Evolutionary conservation across 2,888 invertebrate species (phyloP).

Genomic region (Drosophila koepferae): DNA sequence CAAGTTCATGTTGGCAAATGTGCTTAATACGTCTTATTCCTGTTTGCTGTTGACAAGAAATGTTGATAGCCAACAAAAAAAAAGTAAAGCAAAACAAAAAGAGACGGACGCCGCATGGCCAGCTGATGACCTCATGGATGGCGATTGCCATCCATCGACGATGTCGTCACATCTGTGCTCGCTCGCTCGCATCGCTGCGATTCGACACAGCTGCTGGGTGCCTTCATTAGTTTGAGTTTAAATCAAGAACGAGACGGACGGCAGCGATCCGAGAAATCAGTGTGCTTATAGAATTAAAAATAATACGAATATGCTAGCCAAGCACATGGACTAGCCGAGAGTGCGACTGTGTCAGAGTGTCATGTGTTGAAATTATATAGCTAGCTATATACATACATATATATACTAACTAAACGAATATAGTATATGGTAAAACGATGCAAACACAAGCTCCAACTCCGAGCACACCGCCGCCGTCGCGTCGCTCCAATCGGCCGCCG

Average conservation of each 20-base stretch:
- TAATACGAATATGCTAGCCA: conserved; percentile 20
- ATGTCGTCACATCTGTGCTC: conserved; percentile 49
- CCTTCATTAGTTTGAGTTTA: conserved; percentile 74
- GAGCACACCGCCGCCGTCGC: conserved; percentile 64
- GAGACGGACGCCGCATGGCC: conserved; percentile 12
- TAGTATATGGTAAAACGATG: conserved; percentile 1
- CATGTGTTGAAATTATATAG: neutral
- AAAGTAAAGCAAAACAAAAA: neutral
- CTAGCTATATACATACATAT: neutral
- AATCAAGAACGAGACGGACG: conserved; percentile 78
- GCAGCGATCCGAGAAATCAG: conserved; percentile 44
- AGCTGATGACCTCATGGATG: conserved; percentile 52
- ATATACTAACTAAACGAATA: neutral
- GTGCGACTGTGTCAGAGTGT: neutral
- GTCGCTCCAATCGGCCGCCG: conserved; percentile 81
- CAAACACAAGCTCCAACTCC: conserved; percentile 47
- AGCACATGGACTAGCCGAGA: neutral
- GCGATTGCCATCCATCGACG: conserved; percentile 13
- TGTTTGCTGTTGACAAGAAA: neutral
- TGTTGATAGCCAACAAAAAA: conserved; percentile 1
- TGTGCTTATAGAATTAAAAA: conserved; percentile 32
- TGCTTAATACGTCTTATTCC: conserved; percentile 18
- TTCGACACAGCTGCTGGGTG: conserved; percentile 50
- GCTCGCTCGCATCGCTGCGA: conserved; percentile 22
- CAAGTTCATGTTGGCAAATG: neutral